Evolutionary conservation across 1,140 invertebrate genomes (phyloP), one percentile per base, ranked within the genome.

Genomic region (Lysiphlebus fabarum): DNA sequence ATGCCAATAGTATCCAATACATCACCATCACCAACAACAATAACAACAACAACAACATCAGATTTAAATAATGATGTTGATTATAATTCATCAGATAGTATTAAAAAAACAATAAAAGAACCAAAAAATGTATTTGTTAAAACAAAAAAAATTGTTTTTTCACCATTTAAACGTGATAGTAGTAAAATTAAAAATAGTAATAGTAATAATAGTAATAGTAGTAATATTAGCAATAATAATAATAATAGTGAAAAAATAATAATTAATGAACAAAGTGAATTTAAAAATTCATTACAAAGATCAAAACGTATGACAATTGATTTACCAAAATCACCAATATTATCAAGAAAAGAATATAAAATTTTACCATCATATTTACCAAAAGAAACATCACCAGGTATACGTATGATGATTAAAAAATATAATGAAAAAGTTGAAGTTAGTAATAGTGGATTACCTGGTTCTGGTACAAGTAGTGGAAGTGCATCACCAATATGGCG

Each of bases 111-210:
- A 45, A 59, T 59, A 26, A 43, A 59, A 63, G 59, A 67, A 4
- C 62, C 67, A 3, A 50, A 63, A 14, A 79, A 78, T 70, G 81
- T 90, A 7, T 88, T 90, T 57, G 86, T 90, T 0, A 89, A 88
- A 69, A 91, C 89, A 0, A 90, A 87, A 50, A 80, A 87, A 36
- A 90, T 89, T 77, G 83, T 91, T 58, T 90, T 90, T 63, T 87
- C 87, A 0, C 86, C 88, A 0, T 82, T 90, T 8, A 81, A 82
- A 10, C 74, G 79, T 53, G 82, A 70, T 37, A 59, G 37, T 7
- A n/a, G 68, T 68, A 33, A 64, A 59, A 6, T 70, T 67, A 55
- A 62, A 14, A 26, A 26, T 26, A 26, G 17, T 26, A 26, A 26
- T 26, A 26, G 4, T 26, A 26, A 2, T 26, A 26, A 26, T 26